Conservation (phyloP, 2,797 vertebrate genomes). For the Sebastes flavidus region DNA sequence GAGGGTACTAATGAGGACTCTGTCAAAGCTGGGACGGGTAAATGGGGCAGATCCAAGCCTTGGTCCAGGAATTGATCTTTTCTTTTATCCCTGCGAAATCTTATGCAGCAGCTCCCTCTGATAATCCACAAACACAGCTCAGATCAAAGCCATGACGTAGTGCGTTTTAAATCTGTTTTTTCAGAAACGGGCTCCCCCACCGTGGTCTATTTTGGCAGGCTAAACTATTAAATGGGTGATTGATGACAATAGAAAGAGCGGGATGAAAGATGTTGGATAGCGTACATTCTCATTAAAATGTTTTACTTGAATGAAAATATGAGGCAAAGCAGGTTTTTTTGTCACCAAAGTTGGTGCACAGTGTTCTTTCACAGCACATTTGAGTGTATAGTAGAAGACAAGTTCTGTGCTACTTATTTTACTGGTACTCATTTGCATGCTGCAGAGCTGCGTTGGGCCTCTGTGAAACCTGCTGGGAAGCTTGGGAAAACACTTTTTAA, state of each 20-base stretch:
- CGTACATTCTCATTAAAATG: conserved; percentile 19
- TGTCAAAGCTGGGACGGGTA: conserved; percentile 42
- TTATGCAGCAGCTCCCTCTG: conserved; percentile 47
- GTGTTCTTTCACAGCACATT: neutral
- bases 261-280: neutral
- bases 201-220: conserved; percentile 16
- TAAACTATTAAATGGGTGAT: conserved; percentile 7
- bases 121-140: conserved; percentile 60
- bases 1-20: conserved; percentile 56
- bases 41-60: conserved; percentile 55
- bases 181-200: conserved; percentile 12
- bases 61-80: conserved; percentile 52
- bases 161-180: conserved; percentile 49
- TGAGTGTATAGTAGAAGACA: neutral
- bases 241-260: conserved; percentile 16
- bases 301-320: conserved; percentile 9
- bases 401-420: neutral
- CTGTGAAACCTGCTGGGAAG: conserved; percentile 20
- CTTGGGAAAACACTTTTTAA: neutral
- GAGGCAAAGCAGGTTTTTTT: neutral
- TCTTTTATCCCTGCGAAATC: conserved; percentile 62
- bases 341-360: neutral
- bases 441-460: neutral
- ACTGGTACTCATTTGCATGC: conserved; percentile 12
- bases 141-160: conserved; percentile 56